Percentiles rank a stretch among this genome's conserved stretches.
These are phyloP conservation scores for Chiloscyllium punctatum DNA, from an alignment of 2,797 vertebrate genomes.

Conservation along the genomic window DNA sequence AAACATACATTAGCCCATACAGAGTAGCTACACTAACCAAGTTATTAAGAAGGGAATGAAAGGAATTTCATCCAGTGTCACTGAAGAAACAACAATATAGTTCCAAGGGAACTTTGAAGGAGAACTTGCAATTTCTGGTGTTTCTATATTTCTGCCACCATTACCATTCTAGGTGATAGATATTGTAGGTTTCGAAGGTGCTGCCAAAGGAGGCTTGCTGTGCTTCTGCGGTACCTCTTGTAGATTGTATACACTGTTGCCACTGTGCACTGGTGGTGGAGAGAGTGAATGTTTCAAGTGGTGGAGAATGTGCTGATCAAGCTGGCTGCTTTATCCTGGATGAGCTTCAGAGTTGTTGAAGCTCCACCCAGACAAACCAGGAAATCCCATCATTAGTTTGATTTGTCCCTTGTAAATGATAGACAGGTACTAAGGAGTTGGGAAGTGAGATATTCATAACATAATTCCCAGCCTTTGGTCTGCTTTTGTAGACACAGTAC, in stretches of 20 bases:
- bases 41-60: background rate
- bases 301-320: background rate
- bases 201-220: background rate
- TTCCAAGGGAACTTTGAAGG: background rate
- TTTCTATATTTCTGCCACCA: too few species aligned
- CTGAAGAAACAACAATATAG: background rate
- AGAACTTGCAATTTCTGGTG: background rate
- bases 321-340: background rate
- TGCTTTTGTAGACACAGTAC: background rate
- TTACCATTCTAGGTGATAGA: background rate
- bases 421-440: background rate
- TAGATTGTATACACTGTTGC: background rate
- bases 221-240: background rate
- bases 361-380: background rate
- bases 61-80: background rate
- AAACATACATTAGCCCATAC: background rate
- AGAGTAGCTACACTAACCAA: background rate
- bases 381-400: background rate
- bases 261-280: background rate
- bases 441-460: background rate
- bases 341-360: background rate
- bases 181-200: background rate
- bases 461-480: background rate
- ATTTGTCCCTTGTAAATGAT: background rate
- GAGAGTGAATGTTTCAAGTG: background rate